Base-by-base conservation (phyloP, 2,797 vertebrate species). In the Poecilia wingei region DNA sequence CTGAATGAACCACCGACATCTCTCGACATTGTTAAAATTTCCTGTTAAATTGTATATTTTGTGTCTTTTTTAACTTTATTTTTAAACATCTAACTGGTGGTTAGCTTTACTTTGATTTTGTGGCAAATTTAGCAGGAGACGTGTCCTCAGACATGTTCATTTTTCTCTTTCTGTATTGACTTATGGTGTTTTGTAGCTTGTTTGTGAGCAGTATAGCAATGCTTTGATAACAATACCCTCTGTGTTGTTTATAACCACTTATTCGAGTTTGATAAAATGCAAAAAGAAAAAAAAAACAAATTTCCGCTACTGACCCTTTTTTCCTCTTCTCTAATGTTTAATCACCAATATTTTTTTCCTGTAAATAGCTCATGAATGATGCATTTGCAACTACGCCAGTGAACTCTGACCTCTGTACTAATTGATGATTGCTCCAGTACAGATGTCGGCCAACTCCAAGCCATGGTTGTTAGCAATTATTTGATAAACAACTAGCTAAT, bases 401-500 rank as follows among this genome's bases (percentile, higher is more conserved):
- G 92, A 93, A 92, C 93, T 93, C 90, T 94, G 91, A 94, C 94
- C 93, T 88, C 66, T 0, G 82, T 88, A 93, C 89, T 94, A 95
- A 94, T 93, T 93, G 92, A 92, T 90, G 90, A 93, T 92, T 93
- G 91, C 92, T 87, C 71, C 43, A 88, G 88, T 94, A 91, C 95
- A 96, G 93, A 96, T 95, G 94, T 95, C 88, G 88, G 92, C 92
- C 83, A 84, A 57, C 59, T 83, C 82, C 59, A 80, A 93, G 92
- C 85, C 88, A 79, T 79, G 86, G 92, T 94, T 88, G 90, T 92
- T 93, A 92, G 91, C 91, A 94, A 95, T 95, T 95, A 95, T 95
- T 95, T 94, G 95, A 95, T 95, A 93, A 95, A 94, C 93, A 95
- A 91, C 92, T 78, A 89, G 88, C 91, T 96, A 95, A 96, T 96